phyloP scores from a whole-genome alignment of 2,113 vertebrate genomes.

The Carassius auratus region DNA sequence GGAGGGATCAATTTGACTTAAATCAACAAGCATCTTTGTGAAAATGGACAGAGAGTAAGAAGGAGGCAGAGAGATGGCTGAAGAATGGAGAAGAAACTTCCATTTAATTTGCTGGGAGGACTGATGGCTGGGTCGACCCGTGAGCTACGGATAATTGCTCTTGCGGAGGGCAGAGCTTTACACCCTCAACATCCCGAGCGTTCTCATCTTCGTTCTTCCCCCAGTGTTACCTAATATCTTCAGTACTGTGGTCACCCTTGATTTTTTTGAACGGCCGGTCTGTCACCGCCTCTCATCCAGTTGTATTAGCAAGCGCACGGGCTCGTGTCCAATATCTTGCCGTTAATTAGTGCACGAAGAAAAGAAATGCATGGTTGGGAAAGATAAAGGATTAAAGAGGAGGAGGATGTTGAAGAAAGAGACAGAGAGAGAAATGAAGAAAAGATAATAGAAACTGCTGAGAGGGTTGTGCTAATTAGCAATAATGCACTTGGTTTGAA shows the following conservation, averaged over 20 bases:
- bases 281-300: conserved; percentile 27
- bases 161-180: conserved; percentile 21
- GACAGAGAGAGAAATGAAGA: conserved; percentile 51
- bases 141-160: conserved; percentile 37
- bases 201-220: conserved; percentile 44
- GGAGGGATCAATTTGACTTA: conserved; percentile 47
- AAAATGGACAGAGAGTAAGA: conserved; percentile 18
- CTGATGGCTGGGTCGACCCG: conserved; percentile 34
- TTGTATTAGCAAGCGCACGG: conserved; percentile 67
- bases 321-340: conserved; percentile 74
- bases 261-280: neutral
- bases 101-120: conserved; percentile 9
- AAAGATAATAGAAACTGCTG: conserved; percentile 62
- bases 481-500: conserved; percentile 57
- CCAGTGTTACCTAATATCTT: conserved; percentile 7
- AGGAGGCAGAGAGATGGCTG: neutral
- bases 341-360: conserved; percentile 72
- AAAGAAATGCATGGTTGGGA: conserved; percentile 28
- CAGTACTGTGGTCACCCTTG: conserved; percentile 39
- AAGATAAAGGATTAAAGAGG: conserved; percentile 31
- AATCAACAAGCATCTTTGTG: conserved; percentile 52
- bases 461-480: conserved; percentile 67
- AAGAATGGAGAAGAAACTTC: neutral
- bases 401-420: conserved; percentile 50
- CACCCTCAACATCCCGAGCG: conserved; percentile 50